Conservation (phyloP, 2,113 vertebrate species). For the Clupea harengus region DNA sequence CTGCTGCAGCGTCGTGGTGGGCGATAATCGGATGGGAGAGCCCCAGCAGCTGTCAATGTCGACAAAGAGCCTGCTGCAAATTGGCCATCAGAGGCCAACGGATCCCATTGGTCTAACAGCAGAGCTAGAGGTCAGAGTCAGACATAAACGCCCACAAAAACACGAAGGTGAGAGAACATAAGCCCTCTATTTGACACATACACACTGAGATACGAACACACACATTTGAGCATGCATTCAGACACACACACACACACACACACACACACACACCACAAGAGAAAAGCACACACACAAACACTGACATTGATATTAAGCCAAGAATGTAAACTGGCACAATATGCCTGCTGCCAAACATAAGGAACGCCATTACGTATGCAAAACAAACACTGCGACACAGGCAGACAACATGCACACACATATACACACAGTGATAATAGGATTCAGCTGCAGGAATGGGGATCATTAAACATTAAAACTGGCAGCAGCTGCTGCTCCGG, state of each 20-base stretch:
- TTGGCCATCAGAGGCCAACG: neutral
- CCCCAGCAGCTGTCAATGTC: neutral
- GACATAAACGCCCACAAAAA: neutral
- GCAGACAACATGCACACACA: no score
- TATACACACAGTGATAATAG: neutral
- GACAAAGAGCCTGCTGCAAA: neutral
- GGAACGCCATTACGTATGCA: neutral
- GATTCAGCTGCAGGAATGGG: neutral
- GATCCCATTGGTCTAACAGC: neutral
- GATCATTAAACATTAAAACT: conserved; percentile 18
- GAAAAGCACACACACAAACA: conserved; percentile 39
- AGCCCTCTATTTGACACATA: neutral
- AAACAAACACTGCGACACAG: conserved; percentile 26
- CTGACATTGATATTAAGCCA: neutral
- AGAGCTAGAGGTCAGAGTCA: neutral
- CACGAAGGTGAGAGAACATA: neutral
- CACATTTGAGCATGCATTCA: neutral
- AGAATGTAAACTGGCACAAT: neutral
- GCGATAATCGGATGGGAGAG: neutral
- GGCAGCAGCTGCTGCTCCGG: conserved; percentile 12
- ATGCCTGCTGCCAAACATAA: neutral
- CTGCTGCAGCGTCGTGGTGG: neutral
- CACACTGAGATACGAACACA: neutral
- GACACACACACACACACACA: neutral
- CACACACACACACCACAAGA: conserved; percentile 14